These are phyloP conservation scores for Acrobasis suavella DNA, from an alignment of 2,888 invertebrate species.

Conservation along the genomic window DNA sequence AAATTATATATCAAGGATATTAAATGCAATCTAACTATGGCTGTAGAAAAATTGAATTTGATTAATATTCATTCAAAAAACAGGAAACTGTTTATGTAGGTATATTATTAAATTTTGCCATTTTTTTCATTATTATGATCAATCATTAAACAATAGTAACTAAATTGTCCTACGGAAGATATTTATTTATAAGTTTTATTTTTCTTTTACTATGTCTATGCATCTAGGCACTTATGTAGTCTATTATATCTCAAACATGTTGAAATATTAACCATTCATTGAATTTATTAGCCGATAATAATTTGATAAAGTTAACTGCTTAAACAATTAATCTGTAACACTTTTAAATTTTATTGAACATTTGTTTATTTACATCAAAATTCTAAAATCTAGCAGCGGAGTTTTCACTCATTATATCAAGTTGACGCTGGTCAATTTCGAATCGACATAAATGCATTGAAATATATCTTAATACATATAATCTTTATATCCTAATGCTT, in stretches of 20 bases:
- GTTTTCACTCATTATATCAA: too few relatives aligned
- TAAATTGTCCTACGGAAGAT: neutral
- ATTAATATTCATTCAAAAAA: neutral
- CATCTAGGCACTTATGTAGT: constrained; percentile 61
- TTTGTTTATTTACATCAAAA: constrained; percentile 25
- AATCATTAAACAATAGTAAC: neutral
- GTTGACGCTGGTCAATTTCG: too few relatives aligned
- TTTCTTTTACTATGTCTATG: constrained; percentile 37
- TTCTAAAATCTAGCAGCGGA: constrained; percentile 8
- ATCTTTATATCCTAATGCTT: too few relatives aligned
- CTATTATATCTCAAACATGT: constrained; percentile 32
- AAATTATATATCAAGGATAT: neutral
- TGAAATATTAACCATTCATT: neutral
- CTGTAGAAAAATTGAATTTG: neutral
- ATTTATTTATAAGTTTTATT: neutral
- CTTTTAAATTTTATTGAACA: constrained; percentile 26
- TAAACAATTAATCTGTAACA: constrained; percentile 1
- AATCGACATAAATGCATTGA: too few relatives aligned
- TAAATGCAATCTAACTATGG: neutral
- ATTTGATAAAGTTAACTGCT: constrained; percentile 23
- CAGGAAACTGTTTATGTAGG: neutral
- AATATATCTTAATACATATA: too few relatives aligned
- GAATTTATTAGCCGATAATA: constrained; percentile 15
- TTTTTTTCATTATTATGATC: neutral
- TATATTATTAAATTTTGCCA: neutral